phyloP scores from a whole-genome alignment of 92 coral and sea anemone species.

The Pocillopora meandrina region DNA sequence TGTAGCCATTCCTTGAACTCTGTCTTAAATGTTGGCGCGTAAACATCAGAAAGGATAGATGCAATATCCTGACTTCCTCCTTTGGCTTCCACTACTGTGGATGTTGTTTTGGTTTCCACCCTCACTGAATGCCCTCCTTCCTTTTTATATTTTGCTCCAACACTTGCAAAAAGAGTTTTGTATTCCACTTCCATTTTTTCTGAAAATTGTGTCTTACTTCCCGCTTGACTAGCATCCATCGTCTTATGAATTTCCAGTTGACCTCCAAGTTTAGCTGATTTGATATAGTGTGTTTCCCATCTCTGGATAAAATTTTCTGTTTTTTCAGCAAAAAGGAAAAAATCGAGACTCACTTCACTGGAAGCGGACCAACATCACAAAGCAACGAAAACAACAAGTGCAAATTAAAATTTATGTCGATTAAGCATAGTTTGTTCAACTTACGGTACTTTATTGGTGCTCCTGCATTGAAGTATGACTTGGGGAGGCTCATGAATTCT shows the following conservation, averaged over 20 bases:
- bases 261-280: slow-evolving; percentile 50
- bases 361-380: no score
- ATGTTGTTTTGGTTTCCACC: slow-evolving; percentile 39
- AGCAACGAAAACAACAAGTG: no score
- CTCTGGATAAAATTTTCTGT: slow-evolving; percentile 66
- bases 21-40: slow-evolving; percentile 59
- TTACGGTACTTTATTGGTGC: slow-evolving; percentile 56
- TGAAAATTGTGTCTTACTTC: slow-evolving; percentile 28
- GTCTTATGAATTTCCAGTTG: slow-evolving; percentile 50
- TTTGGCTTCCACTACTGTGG: slow-evolving; percentile 44
- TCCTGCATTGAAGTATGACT: slow-evolving; percentile 43
- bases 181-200: slow-evolving; percentile 53
- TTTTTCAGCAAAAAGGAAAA: background rate
- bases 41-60: slow-evolving; percentile 47
- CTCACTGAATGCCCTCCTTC: slow-evolving; percentile 17
- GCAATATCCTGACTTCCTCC: slow-evolving; percentile 63
- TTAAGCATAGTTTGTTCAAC: background rate
- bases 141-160: slow-evolving; percentile 33
- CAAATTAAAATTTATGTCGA: no score
- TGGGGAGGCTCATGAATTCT: slow-evolving; percentile 55
- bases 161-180: slow-evolving; percentile 50
- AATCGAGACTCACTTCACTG: no score
- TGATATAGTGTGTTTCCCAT: slow-evolving; percentile 75
- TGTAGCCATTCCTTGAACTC: slow-evolving; percentile 62
- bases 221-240: slow-evolving; percentile 14